Evolutionary conservation across 30 jellyfish, hydroid and myxozoan genomes (phyloP).

Genomic region (Cassiopea andromeda): DNA sequence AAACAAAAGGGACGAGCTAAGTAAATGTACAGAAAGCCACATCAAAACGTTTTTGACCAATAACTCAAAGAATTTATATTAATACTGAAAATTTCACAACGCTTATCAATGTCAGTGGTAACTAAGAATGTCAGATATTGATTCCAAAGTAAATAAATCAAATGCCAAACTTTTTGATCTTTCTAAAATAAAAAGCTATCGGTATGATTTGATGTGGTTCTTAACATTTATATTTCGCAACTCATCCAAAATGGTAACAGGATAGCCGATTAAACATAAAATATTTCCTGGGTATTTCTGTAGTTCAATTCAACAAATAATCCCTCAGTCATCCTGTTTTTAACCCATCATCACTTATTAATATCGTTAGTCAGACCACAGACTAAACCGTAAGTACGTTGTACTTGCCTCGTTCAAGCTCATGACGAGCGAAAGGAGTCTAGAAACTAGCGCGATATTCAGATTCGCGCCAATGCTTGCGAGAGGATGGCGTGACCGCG

Average conservation of each 20-base stretch:
- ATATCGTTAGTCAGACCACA: background rate
- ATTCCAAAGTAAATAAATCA: too few relatives aligned
- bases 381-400: background rate
- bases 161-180: background rate
- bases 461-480: too few relatives aligned
- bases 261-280: conserved; percentile 17
- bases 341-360: background rate
- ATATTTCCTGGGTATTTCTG: conserved; percentile 33
- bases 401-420: background rate
- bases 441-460: too few relatives aligned
- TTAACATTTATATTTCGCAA: background rate
- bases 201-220: conserved; percentile 30
- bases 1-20: too few relatives aligned
- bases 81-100: too few relatives aligned
- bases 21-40: too few relatives aligned
- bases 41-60: too few relatives aligned
- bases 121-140: too few relatives aligned
- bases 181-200: background rate
- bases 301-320: conserved; percentile 2
- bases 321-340: conserved; percentile 14
- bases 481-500: too few relatives aligned
- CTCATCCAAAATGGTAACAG: background rate
- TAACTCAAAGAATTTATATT: too few relatives aligned
- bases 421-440: background rate
- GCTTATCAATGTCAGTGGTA: too few relatives aligned